Evolutionary conservation across 2,113 vertebrate genomes (phyloP), one percentile per base, ranked within the genome.

Genomic region (Anhinga anhinga): DNA sequence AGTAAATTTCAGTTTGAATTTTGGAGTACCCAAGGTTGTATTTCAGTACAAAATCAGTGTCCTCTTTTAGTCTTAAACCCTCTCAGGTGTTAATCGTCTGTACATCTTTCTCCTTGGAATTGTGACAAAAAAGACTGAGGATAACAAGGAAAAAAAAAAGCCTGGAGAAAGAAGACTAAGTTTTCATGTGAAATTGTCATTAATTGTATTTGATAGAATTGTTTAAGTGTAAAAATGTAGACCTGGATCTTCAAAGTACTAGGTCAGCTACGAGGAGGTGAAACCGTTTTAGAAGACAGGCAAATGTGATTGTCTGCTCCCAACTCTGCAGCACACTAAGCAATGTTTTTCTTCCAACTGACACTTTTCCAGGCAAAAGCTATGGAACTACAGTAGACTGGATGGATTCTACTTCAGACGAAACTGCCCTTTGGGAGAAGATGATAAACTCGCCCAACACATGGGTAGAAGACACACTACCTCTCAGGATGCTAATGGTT

Each of bases 351-450:
- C 30, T 82, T 71, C 58, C 94, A 96, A 32, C 5, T 61, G 53
- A 21, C 6, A 0, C 61, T 95, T 92, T 84, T 55, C 96, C 69
- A 99, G 99, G 99, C 47, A 98, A 98, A 98, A 99, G 99, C 96
- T 99, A 99, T 22, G 99, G 99, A 29, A 97, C 98, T 56, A 95
- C 97, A 8, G 99, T 99, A 62, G 98, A 97, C 36, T 99, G 99
- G 99, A 99, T 99, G 99, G 99, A 99, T 95, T 99, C 99, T 10
- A 99, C 98, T 5, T 77, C 97, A 72, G 98, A 98, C 10, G 99
- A 99, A 98, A 97, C 95, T 23, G 95, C 92, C 65, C 96, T 99
- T 65, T 99, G 99, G 99, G 97, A 99, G 70, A 99, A 97, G 96
- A 99, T 99, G 99, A 98, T 99, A 34, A 97, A 97, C 16, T 98